Evolutionary conservation across 2,113 vertebrate genomes (phyloP), one percentile per base, ranked within the genome.

Genomic region (Rhinolophus sinicus): DNA sequence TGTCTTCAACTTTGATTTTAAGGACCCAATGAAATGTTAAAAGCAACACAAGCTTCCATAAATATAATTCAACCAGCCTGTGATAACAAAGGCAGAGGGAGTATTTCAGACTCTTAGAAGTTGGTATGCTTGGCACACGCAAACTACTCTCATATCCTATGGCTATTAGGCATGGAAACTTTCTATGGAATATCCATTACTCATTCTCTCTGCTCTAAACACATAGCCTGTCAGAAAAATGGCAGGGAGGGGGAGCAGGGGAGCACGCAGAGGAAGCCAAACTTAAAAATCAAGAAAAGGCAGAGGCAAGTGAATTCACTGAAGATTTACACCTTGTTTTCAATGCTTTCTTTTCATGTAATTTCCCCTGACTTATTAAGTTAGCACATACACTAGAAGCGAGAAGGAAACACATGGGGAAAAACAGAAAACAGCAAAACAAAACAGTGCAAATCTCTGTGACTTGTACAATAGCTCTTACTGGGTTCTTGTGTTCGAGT

Each of bases 141-240:
- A 98, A 97, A 95, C 96, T 95, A 96, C 92, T 89, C 98, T 77
- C 96, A 98, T 98, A 98, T 99, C 99, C 98, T 98, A 98, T 97
- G 97, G 97, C 97, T 97, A 94, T 98, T 98, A 99, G 98, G 98
- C 98, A 98, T 99, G 99, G 98, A 98, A 98, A 99, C 97, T 97
- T 97, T 97, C 97, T 97, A 96, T 98, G 97, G 97, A 98, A 97
- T 95, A 98, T 54, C 97, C 96, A 97, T 98, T 98, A 98, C 94
- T 98, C 98, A 98, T 72, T 97, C 92, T 95, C 96, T 95, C 75
- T 50, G 88, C 97, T 93, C 93, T 88, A 87, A 96, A 98, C 97
- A 97, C 73, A 95, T 54, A 97, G 82, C 80, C 94, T 96, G 85
- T 96, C 93, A 96, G 96, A 97, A 95, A 96, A 97, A 73, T 18